Base-by-base conservation (phyloP, 1,140 invertebrate species). In the Armadillidium nasatum region DNA sequence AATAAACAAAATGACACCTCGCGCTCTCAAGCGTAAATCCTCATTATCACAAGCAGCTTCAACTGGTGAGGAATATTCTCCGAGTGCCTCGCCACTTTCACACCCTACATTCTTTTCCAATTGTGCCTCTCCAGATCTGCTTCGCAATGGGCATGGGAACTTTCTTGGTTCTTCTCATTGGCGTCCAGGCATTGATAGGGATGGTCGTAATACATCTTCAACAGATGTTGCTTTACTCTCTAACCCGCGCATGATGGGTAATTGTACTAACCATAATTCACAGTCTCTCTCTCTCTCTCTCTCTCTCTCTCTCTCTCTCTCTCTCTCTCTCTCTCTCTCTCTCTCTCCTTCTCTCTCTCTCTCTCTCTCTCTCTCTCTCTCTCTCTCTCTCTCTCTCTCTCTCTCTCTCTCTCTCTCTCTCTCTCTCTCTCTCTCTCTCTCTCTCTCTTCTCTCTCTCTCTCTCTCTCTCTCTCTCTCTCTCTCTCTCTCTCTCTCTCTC, bases 1-100 rank as follows among this genome's bases (percentile, higher is more conserved):
- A 0, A 89, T 91, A 82, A 93, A 93, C 84, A 93, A 92, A 84
- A 86, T 88, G 4, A 81, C 78, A 22, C 77, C 80, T 7, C 71
- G 78, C 4, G 80, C 80, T 44, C 80, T 81, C n/a, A 81, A 81
- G 46, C 71, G 80, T 21, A 79, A 78, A 72, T 76, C 78, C 7
- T 80, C 80, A 0, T 73, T 80, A 43, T 80, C 80, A 11, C 81
- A 83, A 75, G 75, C 83, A 44, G 76, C 80, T 11, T 78, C 74
- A 21, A 79, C 77, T 50, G 81, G 81, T 76, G 70, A 77, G 73
- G 69, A 74, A 43, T 43, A 15, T 23, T 70, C 70, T 74, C 22
- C 66, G 43, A 78, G 44, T 66, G 67, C 10, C 13, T 70, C 10
- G 13, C 50, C 15, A 73, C 21, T 73, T 44, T 68, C 75, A 71